Base-by-base conservation (phyloP, 2,797 vertebrate species). In the Morus bassanus region DNA sequence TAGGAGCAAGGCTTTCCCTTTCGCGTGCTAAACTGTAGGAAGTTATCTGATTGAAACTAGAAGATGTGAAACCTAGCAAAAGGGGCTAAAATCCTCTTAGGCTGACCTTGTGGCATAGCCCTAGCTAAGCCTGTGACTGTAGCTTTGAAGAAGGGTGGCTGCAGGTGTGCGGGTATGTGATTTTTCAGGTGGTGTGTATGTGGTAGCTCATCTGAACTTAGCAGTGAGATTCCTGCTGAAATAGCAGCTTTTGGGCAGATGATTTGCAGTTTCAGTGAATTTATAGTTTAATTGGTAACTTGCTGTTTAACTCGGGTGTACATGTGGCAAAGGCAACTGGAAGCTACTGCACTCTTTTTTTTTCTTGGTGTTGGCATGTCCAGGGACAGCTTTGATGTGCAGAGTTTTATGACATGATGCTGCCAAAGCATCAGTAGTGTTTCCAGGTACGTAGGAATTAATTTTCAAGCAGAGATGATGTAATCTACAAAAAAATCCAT, bases 271-370 rank as follows among this genome's bases (percentile, higher is more conserved):
- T 94, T 45, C 63, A 54, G 81, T 80, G 74, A 91, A 85, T 95
- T 92, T 89, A 89, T 56, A 91, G 70, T 89, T 91, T 93, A 93
- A 87, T 91, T 93, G 60, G 81, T 91, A 82, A 82, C 86, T 92
- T 95, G 43, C 90, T 68, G 41, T 74, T 95, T 82, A 89, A 87
- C 67, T 93, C 1, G 4, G 78, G 45, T 0, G 0, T 24, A 11
- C 41, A 46, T 87, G 80, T 91, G 91, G 90, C 88, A 80, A 64
- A 68, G 91, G 41, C 95, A 91, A 56, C 56, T 80, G 68, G 81
- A 93, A 91, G 41, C 60, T 79, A 7, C 51, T 33, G 30, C 9
- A 5, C 3, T 59, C 60, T 24, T 85, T 37, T 35, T 33, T 37
- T 30, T 28, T 12, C 46, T 88, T 19, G 17, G 35, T 0, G 0